Conservation (phyloP, 2,113 vertebrate genomes). For the Penelope pileata region DNA sequence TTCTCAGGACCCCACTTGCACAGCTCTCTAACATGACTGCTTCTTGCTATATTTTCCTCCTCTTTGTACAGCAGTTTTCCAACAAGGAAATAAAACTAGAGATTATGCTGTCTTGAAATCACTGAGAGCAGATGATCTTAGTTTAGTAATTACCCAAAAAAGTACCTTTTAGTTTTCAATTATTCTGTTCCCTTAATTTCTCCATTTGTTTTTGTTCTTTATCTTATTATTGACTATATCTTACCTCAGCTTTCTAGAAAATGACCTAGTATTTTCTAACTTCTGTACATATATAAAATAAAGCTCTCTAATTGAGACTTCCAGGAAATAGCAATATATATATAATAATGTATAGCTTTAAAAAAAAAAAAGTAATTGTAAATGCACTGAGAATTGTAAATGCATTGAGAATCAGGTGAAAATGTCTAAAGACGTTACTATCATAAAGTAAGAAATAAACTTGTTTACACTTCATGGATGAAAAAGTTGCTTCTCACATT, state of each 20-base stretch:
- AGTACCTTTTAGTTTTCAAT: background rate
- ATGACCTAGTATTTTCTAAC: rapidly evolving
- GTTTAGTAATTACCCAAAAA: background rate
- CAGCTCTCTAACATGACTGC: background rate
- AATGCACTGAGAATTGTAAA: background rate
- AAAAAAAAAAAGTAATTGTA: background rate
- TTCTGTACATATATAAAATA: background rate
- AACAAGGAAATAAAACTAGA: background rate
- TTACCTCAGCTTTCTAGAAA: background rate
- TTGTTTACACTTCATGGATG: background rate
- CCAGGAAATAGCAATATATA: background rate
- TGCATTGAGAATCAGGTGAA: background rate
- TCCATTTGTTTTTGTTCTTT: background rate
- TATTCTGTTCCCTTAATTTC: background rate
- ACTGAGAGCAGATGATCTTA: background rate
- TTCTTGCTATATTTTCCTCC: background rate
- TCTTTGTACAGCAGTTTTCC: background rate
- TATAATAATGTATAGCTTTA: background rate
- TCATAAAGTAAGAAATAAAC: background rate
- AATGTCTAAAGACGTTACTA: background rate
- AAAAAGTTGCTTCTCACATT: background rate
- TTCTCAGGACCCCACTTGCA: background rate
- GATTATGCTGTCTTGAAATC: background rate
- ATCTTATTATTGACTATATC: background rate
- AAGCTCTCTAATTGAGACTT: background rate